Evolutionary conservation across 1,140 invertebrate genomes (phyloP).

Genomic region (Drosophila nebulosa): DNA sequence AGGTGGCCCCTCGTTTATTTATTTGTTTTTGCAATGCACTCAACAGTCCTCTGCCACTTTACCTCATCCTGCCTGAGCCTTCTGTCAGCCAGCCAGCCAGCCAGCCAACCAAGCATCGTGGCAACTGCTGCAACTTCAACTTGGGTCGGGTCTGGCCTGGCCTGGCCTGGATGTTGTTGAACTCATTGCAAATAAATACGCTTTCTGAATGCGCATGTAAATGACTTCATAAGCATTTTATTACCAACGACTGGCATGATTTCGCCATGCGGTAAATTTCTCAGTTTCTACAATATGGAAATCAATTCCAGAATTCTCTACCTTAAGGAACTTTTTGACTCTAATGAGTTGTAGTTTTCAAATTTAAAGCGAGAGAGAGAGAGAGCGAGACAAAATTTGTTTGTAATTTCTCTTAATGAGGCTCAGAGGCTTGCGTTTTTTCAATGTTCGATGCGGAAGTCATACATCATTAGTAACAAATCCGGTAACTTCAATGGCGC

Average conservation of each 20-base stretch:
- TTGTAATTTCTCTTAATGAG: slow-evolving; percentile 74
- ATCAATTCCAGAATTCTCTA: no score
- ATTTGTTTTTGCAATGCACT: slow-evolving; percentile 58
- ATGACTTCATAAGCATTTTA: slow-evolving; percentile 79
- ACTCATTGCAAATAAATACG: slow-evolving; percentile 79
- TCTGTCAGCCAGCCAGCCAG: no score
- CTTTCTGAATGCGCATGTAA: slow-evolving; percentile 78
- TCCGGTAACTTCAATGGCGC: slow-evolving; percentile 63
- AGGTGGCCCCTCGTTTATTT: slow-evolving; percentile 76
- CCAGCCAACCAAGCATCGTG: no score
- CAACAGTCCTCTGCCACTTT: slow-evolving; percentile 31
- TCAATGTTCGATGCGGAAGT: slow-evolving; percentile 50
- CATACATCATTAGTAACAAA: slow-evolving; percentile 77
- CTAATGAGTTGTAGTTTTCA: slow-evolving; percentile 10
- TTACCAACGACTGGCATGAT: slow-evolving; percentile 58
- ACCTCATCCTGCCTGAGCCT: slow-evolving; percentile 8
- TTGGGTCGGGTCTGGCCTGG: background rate
- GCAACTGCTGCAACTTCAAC: slow-evolving; percentile 2
- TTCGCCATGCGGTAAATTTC: background rate
- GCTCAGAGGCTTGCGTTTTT: slow-evolving; percentile 21
- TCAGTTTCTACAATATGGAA: background rate
- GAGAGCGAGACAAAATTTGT: no score
- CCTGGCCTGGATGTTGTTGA: slow-evolving; percentile 58
- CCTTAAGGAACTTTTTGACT: background rate
- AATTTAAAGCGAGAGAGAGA: background rate